Base-by-base conservation (phyloP, 2,888 invertebrate species). In the Sphaerophoria taeniata region DNA sequence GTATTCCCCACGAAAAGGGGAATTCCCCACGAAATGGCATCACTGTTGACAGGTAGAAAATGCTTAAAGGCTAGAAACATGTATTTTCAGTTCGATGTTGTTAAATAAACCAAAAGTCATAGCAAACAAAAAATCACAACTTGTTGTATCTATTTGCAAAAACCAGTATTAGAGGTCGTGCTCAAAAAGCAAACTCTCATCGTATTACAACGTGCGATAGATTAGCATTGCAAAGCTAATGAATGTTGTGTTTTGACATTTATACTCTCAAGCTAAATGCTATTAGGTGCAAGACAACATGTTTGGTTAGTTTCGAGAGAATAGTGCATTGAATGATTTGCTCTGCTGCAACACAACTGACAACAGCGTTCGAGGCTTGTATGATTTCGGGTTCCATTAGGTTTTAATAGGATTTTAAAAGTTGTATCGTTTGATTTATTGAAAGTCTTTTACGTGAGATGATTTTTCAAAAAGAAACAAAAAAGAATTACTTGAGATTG, bases 231-330 rank as follows among this genome's bases (percentile, higher is more conserved):
- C 73, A 69, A 56, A 76, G 65, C 65, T 76, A 76, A 78, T 83
- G 73, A 72, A 82, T 61, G 78, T 69, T 73, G 72, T 73, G 67
- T 73, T 69, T 78, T 83, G 82, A 83, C 82, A 83, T 78, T 83
- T 78, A 78, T 78, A 65, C 39, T 14, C 6, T 47, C 3, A 3
- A 51, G 24, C 39, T 55, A 49, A 63, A 73, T 69, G 33, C 60
- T 67, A 72, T 49, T 69, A 33, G 61, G 47, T 53, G 31, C 69
- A 47, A 47, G 67, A 72, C 69, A 39, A 53, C 69, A 67, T 73
- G 61, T 61, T 73, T 53, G 55, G 65, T 36, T 67, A 67, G 70
- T 51, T 34, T 78, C 31, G 31, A 67, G 16, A 67, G 16, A 51
- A 39, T 67, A 47, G 63, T 49, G 49, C 49, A 47, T 63, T 63